Evolutionary conservation across 2,113 vertebrate genomes (phyloP).

Genomic region (Nothobranchius kuhntae): DNA sequence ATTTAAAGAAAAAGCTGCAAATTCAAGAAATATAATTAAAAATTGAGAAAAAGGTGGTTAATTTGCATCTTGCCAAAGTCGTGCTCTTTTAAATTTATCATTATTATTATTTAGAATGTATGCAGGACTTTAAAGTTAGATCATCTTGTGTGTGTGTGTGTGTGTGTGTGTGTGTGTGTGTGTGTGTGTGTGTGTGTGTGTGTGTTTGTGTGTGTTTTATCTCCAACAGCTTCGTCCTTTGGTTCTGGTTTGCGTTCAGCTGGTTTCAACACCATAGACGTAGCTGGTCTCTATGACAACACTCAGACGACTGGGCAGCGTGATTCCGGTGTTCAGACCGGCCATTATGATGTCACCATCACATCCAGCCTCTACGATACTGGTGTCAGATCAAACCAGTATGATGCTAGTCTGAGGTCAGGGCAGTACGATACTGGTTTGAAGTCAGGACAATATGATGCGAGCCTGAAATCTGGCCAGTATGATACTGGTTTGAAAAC

Average conservation of each 20-base stretch:
- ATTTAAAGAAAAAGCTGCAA: no score
- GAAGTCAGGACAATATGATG: conserved; percentile 29
- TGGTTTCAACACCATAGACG: conserved; percentile 49
- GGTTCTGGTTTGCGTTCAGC: conserved; percentile 36
- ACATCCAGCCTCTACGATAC: conserved; percentile 20
- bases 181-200: no score
- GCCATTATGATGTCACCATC: conserved; percentile 16
- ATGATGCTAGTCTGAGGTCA: not conserved
- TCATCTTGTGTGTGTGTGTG: no score
- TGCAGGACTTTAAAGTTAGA: not conserved
- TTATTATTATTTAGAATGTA: no score
- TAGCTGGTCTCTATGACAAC: conserved; percentile 48
- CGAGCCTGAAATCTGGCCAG: conserved; percentile 15
- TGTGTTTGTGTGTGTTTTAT: conserved; percentile 17
- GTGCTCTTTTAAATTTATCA: not conserved
- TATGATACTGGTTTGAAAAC: conserved; percentile 27
- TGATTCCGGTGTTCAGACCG: conserved; percentile 18
- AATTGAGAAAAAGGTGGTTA: no score
- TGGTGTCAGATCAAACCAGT: conserved; percentile 30
- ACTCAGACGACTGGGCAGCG: conserved; percentile 20
- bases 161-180: no score
- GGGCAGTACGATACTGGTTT: conserved; percentile 29
- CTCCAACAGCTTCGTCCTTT: conserved; percentile 45
- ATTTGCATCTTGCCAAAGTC: no score
- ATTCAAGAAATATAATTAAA: no score